A percentile compares a stretch with the other conserved stretches of the same genome.
phyloP scores from a whole-genome alignment of 2,113 vertebrate genomes.

The Pachycephala philippinensis region DNA sequence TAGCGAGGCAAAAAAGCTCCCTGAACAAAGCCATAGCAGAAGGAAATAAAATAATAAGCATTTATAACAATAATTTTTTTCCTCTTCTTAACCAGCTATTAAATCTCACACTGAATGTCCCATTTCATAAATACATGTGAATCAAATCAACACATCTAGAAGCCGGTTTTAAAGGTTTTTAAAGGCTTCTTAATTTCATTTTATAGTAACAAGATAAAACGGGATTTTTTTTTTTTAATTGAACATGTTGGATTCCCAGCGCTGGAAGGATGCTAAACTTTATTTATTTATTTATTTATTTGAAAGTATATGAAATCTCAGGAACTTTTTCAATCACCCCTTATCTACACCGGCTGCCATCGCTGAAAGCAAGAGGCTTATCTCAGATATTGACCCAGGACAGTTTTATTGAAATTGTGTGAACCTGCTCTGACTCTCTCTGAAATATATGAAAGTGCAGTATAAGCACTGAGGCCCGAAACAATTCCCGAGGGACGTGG shows the following conservation, averaged over 20 bases:
- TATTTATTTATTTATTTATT: background rate
- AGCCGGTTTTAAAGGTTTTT: background rate
- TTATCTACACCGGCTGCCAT: background rate
- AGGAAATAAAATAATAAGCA: conserved; percentile 10
- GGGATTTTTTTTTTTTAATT: background rate
- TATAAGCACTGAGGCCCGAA: background rate
- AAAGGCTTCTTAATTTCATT: conserved; percentile 15
- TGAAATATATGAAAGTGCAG: background rate
- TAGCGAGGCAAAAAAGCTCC: background rate
- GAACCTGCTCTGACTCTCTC: background rate
- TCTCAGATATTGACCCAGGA: background rate
- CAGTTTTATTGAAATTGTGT: background rate
- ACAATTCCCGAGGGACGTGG: rapidly evolving
- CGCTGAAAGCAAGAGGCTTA: background rate
- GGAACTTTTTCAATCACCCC: background rate
- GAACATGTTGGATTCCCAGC: background rate
- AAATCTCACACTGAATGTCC: background rate
- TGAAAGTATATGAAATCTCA: background rate
- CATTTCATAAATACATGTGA: background rate
- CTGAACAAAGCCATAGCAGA: conserved; percentile 6
- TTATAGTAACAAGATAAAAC: background rate
- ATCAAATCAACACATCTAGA: background rate
- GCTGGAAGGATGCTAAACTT: background rate
- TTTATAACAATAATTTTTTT: background rate
- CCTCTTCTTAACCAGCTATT: background rate